Evolutionary conservation across 2,113 vertebrate species (phyloP).

Genomic region (Galemys pyrenaicus): DNA sequence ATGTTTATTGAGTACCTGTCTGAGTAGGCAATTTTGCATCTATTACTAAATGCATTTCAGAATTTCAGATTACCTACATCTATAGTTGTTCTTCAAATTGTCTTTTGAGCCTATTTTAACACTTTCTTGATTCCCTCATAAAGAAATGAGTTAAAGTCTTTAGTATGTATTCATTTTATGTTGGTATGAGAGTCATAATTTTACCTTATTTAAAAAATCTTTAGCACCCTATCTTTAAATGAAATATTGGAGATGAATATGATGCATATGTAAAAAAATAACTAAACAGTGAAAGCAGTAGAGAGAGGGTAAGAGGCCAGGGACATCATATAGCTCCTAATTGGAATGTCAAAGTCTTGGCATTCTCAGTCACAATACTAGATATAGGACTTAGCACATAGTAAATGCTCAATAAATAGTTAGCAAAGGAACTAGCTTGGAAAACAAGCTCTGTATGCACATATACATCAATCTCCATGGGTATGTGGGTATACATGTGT

Average conservation of each 20-base stretch:
- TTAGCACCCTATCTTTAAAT: not conserved
- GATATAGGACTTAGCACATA: not conserved
- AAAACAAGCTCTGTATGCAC: not conserved
- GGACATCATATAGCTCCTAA: not conserved
- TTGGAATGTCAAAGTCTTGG: not conserved
- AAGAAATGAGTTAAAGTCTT: not conserved
- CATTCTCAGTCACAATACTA: not conserved
- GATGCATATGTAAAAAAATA: not conserved
- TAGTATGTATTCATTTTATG: not conserved
- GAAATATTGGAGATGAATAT: not conserved
- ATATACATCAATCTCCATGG: no score
- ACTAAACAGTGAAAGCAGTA: not conserved
- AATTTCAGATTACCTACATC: not conserved
- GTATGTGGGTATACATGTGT: not conserved
- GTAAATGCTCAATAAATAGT: not conserved
- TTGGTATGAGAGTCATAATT: not conserved
- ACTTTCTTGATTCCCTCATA: not conserved
- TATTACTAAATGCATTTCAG: not conserved
- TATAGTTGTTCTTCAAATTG: not conserved
- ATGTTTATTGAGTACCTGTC: not conserved
- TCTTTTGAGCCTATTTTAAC: not conserved
- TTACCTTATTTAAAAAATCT: conserved; percentile 19
- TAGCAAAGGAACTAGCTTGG: not conserved
- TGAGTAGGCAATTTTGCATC: not conserved
- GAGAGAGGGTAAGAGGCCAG: not conserved